Conservation (phyloP, 2,888 invertebrate species). For the Athripsodes cinereus region DNA sequence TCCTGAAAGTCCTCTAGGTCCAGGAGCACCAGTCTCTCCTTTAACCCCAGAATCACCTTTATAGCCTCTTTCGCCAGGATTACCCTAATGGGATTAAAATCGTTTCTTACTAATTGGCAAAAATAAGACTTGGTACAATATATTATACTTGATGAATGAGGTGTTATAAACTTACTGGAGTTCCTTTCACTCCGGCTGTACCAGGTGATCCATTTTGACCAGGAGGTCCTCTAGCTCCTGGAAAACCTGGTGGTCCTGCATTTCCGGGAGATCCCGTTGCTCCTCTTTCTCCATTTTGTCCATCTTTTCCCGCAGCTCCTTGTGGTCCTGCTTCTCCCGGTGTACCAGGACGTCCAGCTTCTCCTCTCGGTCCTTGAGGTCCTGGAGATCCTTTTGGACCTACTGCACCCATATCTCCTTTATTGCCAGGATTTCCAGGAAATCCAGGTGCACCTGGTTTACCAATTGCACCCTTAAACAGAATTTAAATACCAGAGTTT, state of each 20-base stretch:
- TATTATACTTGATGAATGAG: too few species aligned
- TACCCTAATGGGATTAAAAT: conserved; percentile 47
- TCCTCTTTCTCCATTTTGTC: conserved; percentile 76
- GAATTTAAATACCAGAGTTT: neutral
- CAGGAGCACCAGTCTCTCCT: conserved; percentile 67
- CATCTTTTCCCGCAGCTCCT: conserved; percentile 75
- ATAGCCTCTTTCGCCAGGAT: conserved; percentile 70
- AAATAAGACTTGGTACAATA: too few species aligned
- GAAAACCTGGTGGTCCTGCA: conserved; percentile 74
- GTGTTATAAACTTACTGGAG: conserved; percentile 47
- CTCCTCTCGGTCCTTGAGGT: conserved; percentile 74
- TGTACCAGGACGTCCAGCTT: conserved; percentile 71
- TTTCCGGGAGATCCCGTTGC: conserved; percentile 65
- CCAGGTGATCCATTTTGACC: conserved; percentile 71
- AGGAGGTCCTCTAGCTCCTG: conserved; percentile 72
- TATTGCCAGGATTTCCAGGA: conserved; percentile 73
- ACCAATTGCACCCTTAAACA: conserved; percentile 63
- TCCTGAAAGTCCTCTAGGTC: conserved; percentile 72
- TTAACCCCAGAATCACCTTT: conserved; percentile 74
- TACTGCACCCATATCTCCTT: conserved; percentile 68
- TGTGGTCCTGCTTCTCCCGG: conserved; percentile 70
- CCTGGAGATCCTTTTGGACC: conserved; percentile 81
- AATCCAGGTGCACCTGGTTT: conserved; percentile 82
- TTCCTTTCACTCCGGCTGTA: conserved; percentile 68
- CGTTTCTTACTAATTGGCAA: too few species aligned